A percentile compares a stretch with the other conserved stretches of the same genome.
phyloP scores from a whole-genome alignment of 1,140 invertebrate species.

The Musca vetustissima region DNA sequence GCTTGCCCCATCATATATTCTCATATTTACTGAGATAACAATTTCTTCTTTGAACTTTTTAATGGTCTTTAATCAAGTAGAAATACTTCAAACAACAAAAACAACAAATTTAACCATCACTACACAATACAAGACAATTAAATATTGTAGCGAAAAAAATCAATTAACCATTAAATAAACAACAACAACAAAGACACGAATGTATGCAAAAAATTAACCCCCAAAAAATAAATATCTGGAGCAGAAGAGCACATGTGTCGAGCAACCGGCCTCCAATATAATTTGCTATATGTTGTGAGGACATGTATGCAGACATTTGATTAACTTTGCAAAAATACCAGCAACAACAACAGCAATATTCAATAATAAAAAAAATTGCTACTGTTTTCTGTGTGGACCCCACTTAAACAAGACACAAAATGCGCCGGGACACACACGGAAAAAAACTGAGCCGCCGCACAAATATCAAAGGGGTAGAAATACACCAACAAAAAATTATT shows the following conservation, averaged over 20 bases:
- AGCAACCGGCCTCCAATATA: too few relatives aligned
- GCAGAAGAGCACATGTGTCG: too few relatives aligned
- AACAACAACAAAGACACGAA: neutral
- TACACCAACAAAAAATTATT: neutral
- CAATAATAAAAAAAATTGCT: neutral
- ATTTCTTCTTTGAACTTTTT: neutral
- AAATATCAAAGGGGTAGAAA: conserved; percentile 18
- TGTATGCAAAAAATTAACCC: too few relatives aligned
- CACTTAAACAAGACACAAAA: conserved; percentile 12
- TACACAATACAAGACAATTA: conserved; percentile 7
- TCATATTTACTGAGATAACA: too few relatives aligned
- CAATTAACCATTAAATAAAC: conserved; percentile 3
- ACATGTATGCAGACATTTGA: conserved; percentile 11
- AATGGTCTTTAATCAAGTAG: neutral
- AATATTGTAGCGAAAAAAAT: conserved; percentile 11
- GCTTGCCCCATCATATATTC: too few relatives aligned
- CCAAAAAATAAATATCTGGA: too few relatives aligned
- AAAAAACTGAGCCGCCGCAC: conserved; percentile 1
- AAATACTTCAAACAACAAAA: conserved; percentile 8
- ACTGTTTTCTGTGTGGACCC: neutral
- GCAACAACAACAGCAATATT: neutral
- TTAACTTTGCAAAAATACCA: conserved; percentile 15
- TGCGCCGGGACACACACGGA: neutral
- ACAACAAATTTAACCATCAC: neutral
- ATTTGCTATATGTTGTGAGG: too few relatives aligned